Evolutionary conservation across 2,797 vertebrate species (phyloP).

Genomic region (Enteromius treurensis): DNA sequence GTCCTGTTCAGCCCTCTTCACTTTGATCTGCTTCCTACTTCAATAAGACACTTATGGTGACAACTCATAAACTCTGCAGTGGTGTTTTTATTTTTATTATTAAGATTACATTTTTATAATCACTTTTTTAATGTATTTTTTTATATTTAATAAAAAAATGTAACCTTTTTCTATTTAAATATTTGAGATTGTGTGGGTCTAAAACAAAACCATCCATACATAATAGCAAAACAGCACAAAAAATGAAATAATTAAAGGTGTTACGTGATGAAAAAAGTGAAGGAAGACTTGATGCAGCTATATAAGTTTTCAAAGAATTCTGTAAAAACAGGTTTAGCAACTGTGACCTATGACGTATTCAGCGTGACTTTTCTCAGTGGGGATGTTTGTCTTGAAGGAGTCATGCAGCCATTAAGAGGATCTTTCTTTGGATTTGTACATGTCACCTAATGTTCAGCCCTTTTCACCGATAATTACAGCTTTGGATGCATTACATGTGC

Average conservation of each 20-base stretch:
- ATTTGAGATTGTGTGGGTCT: neutral
- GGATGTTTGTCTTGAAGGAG: neutral
- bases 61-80: neutral
- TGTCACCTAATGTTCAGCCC: neutral
- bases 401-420: neutral
- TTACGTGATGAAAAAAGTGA: too few relatives aligned
- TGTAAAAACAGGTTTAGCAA: neutral
- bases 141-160: neutral
- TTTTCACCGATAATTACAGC: neutral
- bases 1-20: neutral
- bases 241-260: neutral
- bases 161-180: neutral
- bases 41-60: neutral
- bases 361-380: neutral
- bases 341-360: neutral
- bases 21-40: conserved; percentile 9
- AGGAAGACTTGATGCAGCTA: neutral
- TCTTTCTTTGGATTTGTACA: neutral
- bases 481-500: neutral
- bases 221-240: neutral
- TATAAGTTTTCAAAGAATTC: neutral
- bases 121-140: neutral
- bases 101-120: too few relatives aligned
- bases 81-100: too few relatives aligned
- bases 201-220: neutral